Base-by-base conservation (phyloP, 2,113 vertebrate species). In the Mobula birostris region DNA sequence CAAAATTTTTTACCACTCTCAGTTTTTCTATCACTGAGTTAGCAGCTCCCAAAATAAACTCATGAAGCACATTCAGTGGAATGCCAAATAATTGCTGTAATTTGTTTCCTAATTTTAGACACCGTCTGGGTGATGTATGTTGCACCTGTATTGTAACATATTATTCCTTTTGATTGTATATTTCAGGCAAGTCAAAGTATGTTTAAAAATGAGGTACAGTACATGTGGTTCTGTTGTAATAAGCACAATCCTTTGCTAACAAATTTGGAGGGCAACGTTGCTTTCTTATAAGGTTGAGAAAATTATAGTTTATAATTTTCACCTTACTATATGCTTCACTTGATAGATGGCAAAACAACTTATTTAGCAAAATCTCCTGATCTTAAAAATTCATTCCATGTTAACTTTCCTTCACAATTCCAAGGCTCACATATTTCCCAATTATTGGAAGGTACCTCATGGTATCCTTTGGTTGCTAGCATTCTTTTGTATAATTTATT, bases 1-100 rank as follows among this genome's bases (percentile, higher is more conserved):
- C 83, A 88, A 56, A 12, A 63, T 63, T 61, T 88, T 88, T 88
- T 88, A 56, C 83, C 7, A 88, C 56, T 63, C 56, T 88, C 58
- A 90, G 85, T 32, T 90, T 66, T 90, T 90, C 61, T 66, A 90
- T 66, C 58, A 66, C 61, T 66, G 61, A 66, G 85, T 32, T 90
- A 90, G 27, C 85, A 90, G 61, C 61, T 90, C 85, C 85, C 58
- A 68, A 90, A 90, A 90, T 90, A 90, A 68, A 66, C 85, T n/a
- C n/a, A 56, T 61, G 63, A 66, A 32, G 61, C 85, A 90, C 85
- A 79, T 79, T 79, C n/a, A 68, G 85, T 66, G 85, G 85, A 90
- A 90, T 90, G 85, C n/a, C 58, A 90, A 90, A 90, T 90, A 90
- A 90, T 90, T 90, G 85, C 85, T 66, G 61, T 90, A 90, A 90